Percentiles rank a stretch among this genome's conserved stretches.
These are phyloP conservation scores for Heliconius charithonia DNA, from an alignment of 2,888 invertebrate genomes.

Conservation along the genomic window DNA sequence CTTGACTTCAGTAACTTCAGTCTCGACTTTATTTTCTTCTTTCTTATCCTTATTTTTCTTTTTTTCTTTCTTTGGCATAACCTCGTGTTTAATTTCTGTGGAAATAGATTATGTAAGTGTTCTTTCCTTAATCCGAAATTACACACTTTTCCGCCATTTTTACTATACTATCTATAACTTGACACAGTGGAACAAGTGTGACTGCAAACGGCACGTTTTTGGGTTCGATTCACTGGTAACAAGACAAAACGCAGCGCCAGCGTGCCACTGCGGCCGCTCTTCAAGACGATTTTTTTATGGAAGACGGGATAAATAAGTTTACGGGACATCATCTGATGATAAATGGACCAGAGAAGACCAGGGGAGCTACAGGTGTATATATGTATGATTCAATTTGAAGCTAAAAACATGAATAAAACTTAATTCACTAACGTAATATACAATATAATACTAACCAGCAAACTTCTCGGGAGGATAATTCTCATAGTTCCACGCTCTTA, in stretches of 20 bases:
- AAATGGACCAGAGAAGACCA: too few relatives aligned
- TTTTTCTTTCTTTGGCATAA: slow-evolving; percentile 48
- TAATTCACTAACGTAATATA: neutral
- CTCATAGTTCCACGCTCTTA: slow-evolving; percentile 86
- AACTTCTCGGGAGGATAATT: slow-evolving; percentile 69
- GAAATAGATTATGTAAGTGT: neutral
- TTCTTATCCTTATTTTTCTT: slow-evolving; percentile 46
- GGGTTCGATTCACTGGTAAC: too few relatives aligned
- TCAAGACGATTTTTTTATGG: too few relatives aligned
- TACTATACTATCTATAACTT: too few relatives aligned
- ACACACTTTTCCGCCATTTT: neutral
- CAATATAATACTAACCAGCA: slow-evolving; percentile 49
- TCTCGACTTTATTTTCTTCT: slow-evolving; percentile 45
- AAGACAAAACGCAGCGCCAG: too few relatives aligned
- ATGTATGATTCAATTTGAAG: too few relatives aligned
- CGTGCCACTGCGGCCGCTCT: too few relatives aligned
- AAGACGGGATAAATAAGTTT: too few relatives aligned
- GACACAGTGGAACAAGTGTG: too few relatives aligned
- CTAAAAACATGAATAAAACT: neutral
- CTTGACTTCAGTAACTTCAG: slow-evolving; percentile 38
- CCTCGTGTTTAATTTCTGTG: slow-evolving; percentile 51
- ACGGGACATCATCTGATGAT: too few relatives aligned
- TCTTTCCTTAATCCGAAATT: neutral
- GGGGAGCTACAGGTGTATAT: too few relatives aligned
- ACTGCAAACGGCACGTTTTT: too few relatives aligned